Evolutionary conservation across 2,888 invertebrate species (phyloP).

Genomic region (Drosophila austrosaltans): DNA sequence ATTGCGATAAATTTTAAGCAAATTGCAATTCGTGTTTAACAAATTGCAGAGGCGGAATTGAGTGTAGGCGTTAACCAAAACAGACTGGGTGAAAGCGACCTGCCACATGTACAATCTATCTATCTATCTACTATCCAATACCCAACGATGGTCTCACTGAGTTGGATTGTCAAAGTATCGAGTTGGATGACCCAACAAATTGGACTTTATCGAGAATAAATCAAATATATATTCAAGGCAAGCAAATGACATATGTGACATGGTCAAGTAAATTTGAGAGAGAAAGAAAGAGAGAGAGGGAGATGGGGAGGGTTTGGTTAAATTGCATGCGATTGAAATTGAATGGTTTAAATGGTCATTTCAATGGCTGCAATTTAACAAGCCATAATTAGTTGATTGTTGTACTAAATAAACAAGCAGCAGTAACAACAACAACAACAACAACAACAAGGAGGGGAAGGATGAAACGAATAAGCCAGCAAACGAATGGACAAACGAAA

Average conservation of each 20-base stretch:
- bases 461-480: neutral
- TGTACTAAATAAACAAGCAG: slow-evolving; percentile 71
- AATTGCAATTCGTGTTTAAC: slow-evolving; percentile 75
- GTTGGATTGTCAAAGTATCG: slow-evolving; percentile 13
- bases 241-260: slow-evolving; percentile 31
- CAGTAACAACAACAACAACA: slow-evolving; percentile 28
- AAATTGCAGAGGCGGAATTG: slow-evolving; percentile 67
- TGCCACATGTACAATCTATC: slow-evolving; percentile 3
- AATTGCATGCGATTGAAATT: slow-evolving; percentile 73
- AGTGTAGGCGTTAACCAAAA: slow-evolving; percentile 44
- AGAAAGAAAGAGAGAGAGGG: neutral
- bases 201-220: slow-evolving; percentile 42
- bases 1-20: slow-evolving; percentile 75
- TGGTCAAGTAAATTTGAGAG: neutral
- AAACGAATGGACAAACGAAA: slow-evolving; percentile 3
- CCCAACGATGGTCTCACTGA: neutral
- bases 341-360: slow-evolving; percentile 80
- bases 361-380: slow-evolving; percentile 80
- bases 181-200: slow-evolving; percentile 24
- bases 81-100: slow-evolving; percentile 41
- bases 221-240: slow-evolving; percentile 40
- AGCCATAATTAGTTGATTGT: slow-evolving; percentile 79
- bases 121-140: neutral
- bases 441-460: slow-evolving; percentile 26
- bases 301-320: slow-evolving; percentile 15